Conservation (phyloP, 2,113 vertebrate species). For the Centrocercus urophasianus region DNA sequence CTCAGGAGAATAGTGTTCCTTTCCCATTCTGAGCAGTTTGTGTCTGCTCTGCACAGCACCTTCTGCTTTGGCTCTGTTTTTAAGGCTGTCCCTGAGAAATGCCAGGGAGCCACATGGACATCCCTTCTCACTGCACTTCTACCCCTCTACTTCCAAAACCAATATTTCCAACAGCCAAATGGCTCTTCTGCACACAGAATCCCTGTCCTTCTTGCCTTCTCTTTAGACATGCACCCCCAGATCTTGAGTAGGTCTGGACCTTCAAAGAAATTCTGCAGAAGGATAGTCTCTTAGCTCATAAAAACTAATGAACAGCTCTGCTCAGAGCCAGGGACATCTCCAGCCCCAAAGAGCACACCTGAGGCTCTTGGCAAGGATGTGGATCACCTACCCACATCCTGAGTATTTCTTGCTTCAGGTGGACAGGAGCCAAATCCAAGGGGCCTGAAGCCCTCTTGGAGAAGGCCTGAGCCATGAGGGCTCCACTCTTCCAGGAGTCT, state of each 20-base stretch:
- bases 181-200: not conserved
- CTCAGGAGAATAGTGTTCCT: not conserved
- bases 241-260: accelerated
- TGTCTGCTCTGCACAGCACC: not conserved
- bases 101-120: not conserved
- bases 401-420: not conserved
- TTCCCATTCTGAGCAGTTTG: not conserved
- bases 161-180: not conserved
- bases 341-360: accelerated
- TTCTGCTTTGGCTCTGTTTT: not conserved
- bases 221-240: accelerated
- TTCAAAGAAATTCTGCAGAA: not conserved
- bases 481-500: not conserved
- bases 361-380: not conserved
- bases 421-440: not conserved
- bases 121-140: not conserved
- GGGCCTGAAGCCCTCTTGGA: not conserved
- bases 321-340: not conserved
- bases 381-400: not conserved
- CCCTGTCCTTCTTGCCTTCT: not conserved
- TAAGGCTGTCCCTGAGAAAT: not conserved
- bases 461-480: not conserved
- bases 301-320: not conserved
- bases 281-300: not conserved
- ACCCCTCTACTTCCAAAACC: not conserved